Percentiles rank a stretch among this genome's conserved stretches.
phyloP scores from a whole-genome alignment of 2,888 invertebrate species.

The Leptopilina myrica region DNA sequence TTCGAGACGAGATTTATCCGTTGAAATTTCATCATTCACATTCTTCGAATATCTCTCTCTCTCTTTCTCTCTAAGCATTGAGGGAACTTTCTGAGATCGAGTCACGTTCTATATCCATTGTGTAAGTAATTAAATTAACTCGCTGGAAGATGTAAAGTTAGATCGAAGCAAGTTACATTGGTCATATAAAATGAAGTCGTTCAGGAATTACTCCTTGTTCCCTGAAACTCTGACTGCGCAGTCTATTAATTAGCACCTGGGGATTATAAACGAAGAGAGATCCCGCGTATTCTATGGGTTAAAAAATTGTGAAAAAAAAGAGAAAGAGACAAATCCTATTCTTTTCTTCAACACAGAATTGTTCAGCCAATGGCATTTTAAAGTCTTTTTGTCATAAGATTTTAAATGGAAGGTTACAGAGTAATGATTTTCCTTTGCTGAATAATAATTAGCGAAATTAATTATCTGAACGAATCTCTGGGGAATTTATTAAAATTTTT shows the following conservation, averaged over 20 bases:
- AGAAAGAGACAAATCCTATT: conserved; percentile 12
- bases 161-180: conserved; percentile 29
- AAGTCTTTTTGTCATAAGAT: not conserved
- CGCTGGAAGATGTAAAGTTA: conserved; percentile 30
- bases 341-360: not conserved
- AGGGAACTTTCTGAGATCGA: conserved; percentile 6
- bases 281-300: not conserved
- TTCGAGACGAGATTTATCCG: not conserved
- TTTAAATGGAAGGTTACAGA: not conserved
- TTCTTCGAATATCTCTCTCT: conserved; percentile 26
- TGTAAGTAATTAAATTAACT: conserved; percentile 33
- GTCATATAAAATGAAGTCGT: conserved; percentile 32
- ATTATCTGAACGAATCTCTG: too few relatives aligned
- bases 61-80: not conserved
- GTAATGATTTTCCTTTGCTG: not conserved
- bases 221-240: not conserved
- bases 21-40: conserved; percentile 17
- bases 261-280: conserved; percentile 3
- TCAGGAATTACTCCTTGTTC: conserved; percentile 26
- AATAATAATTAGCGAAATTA: not conserved
- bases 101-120: conserved; percentile 27
- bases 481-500: too few relatives aligned
- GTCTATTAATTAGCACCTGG: conserved; percentile 30
- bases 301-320: conserved; percentile 16
- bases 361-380: not conserved